Evolutionary conservation across 1,140 invertebrate genomes (phyloP).

Genomic region (Rhopalosiphum padi): DNA sequence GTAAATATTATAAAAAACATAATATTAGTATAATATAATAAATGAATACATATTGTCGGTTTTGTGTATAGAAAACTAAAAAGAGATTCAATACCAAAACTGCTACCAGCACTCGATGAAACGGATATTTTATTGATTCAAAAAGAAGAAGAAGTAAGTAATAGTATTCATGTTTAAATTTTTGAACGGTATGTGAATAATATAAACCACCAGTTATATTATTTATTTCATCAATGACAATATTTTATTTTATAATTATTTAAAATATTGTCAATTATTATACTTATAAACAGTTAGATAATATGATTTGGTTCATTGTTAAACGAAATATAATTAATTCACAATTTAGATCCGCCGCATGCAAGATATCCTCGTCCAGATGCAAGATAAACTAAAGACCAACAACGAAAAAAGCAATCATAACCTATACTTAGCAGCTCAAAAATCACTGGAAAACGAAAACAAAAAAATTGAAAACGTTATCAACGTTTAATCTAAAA

Average conservation of each 20-base stretch:
- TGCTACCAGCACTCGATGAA: slow-evolving; percentile 80
- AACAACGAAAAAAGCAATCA: slow-evolving; percentile 68
- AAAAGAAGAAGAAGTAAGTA: slow-evolving; percentile 88
- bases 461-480: slow-evolving; percentile 60
- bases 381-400: slow-evolving; percentile 94
- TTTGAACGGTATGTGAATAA: background rate
- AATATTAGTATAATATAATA: background rate
- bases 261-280: background rate
- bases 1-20: slow-evolving; percentile 57
- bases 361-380: slow-evolving; percentile 95
- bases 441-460: slow-evolving; percentile 58
- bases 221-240: background rate
- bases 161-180: background rate
- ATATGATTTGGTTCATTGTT: background rate
- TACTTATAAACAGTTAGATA: background rate
- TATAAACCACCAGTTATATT: background rate
- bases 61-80: slow-evolving; percentile 80
- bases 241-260: background rate
- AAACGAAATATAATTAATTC: background rate
- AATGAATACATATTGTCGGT: slow-evolving; percentile 34
- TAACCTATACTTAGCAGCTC: slow-evolving; percentile 57
- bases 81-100: slow-evolving; percentile 76
- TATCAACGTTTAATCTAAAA: slow-evolving; percentile 60
- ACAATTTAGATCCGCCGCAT: slow-evolving; percentile 81
- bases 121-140: slow-evolving; percentile 86